Percentiles rank a stretch among this genome's conserved stretches.
Evolutionary conservation across 2,888 invertebrate genomes (phyloP).

Genomic region (Synergus japonicus): DNA sequence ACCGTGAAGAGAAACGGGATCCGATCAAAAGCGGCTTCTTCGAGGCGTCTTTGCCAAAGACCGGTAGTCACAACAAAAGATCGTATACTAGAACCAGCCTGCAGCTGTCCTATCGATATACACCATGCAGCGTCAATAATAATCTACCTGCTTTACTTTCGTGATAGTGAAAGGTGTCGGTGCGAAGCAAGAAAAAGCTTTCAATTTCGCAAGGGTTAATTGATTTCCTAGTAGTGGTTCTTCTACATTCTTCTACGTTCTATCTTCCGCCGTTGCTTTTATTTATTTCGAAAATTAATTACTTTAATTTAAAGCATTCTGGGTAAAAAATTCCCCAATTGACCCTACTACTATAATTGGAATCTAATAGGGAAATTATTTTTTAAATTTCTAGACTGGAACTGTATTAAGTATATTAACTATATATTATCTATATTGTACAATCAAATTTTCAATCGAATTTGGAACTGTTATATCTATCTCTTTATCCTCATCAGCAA

Average conservation of each 20-base stretch:
- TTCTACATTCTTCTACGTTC: neutral
- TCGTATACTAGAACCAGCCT: conserved; percentile 28
- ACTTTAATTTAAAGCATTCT: neutral
- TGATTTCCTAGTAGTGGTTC: conserved; percentile 12
- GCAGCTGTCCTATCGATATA: conserved; percentile 34
- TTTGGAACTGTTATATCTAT: neutral
- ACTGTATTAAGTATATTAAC: too few relatives aligned
- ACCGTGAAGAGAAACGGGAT: conserved; percentile 50
- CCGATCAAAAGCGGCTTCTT: conserved; percentile 50
- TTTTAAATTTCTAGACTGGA: too few relatives aligned
- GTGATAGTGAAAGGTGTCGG: conserved; percentile 30
- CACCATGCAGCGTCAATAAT: conserved; percentile 34
- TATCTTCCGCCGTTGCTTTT: neutral
- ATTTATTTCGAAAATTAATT: neutral
- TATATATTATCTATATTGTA: too few relatives aligned
- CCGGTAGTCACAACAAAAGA: conserved; percentile 48
- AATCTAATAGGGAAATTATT: too few relatives aligned
- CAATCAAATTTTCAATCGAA: neutral
- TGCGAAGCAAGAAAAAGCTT: conserved; percentile 4
- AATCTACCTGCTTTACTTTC: conserved; percentile 34
- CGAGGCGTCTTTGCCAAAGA: conserved; percentile 44
- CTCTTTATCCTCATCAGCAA: neutral
- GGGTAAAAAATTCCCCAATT: too few relatives aligned
- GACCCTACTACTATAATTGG: too few relatives aligned
- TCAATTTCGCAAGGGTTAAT: conserved; percentile 9